A percentile compares a stretch with the other conserved stretches of the same genome.
Conservation (phyloP, 1,140 invertebrate genomes). For the Wasmannia auropunctata region DNA sequence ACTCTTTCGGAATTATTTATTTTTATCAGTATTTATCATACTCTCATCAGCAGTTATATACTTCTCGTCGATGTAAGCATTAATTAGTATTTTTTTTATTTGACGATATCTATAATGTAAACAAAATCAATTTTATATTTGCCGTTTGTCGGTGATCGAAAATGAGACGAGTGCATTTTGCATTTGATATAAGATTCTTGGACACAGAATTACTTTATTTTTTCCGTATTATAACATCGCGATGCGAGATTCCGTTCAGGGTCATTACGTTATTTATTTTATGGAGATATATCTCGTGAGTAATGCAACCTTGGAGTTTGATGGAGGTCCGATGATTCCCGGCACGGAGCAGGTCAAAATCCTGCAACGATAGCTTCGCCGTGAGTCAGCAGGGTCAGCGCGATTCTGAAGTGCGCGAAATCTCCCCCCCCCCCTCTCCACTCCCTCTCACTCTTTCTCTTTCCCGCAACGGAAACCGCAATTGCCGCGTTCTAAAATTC, state of each 20-base stretch:
- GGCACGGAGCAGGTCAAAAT: slow-evolving; percentile 33
- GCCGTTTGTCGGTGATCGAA: no score
- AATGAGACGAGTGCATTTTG: no score
- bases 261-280: slow-evolving; percentile 14
- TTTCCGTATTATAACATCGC: background rate
- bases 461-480: slow-evolving; percentile 47
- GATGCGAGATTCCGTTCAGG: background rate
- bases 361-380: slow-evolving; percentile 22
- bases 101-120: no score
- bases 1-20: no score
- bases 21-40: no score
- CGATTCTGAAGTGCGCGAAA: slow-evolving; percentile 18
- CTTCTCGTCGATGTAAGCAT: no score
- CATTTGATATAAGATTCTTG: no score
- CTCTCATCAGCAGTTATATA: no score
- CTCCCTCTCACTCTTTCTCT: slow-evolving; percentile 4
- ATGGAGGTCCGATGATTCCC: background rate
- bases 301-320: slow-evolving; percentile 15
- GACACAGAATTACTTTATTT: no score
- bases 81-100: no score
- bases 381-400: background rate
- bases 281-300: background rate
- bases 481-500: slow-evolving; percentile 47
- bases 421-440: slow-evolving; percentile 1
- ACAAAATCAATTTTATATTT: no score